Percentiles rank a stretch among this genome's conserved stretches.
Evolutionary conservation across 1,140 invertebrate genomes (phyloP).

Genomic region (Globodera ellingtonae): DNA sequence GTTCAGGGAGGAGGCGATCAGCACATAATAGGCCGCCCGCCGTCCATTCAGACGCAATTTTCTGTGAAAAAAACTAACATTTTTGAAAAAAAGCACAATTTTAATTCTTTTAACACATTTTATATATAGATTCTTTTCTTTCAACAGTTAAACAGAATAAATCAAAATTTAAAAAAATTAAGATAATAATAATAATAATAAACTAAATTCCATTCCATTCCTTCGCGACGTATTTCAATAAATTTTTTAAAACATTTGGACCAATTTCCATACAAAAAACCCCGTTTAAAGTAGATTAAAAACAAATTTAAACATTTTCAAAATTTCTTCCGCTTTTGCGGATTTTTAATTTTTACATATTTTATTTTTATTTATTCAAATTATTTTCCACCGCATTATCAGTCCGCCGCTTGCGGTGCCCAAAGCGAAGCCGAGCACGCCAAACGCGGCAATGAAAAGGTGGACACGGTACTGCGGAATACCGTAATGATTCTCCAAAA

Average conservation of each 20-base stretch:
- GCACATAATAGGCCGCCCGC: slow-evolving; percentile 57
- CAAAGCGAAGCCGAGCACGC: slow-evolving; percentile 61
- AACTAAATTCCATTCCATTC: no score
- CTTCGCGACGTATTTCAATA: no score
- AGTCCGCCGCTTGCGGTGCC: slow-evolving; percentile 52
- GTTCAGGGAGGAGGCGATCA: slow-evolving; percentile 58
- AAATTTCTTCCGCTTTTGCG: no score
- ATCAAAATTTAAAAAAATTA: no score
- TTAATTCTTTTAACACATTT: background rate
- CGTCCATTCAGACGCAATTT: slow-evolving; percentile 58
- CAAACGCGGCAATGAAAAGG: slow-evolving; percentile 62
- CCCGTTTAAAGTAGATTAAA: no score
- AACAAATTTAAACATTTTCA: no score
- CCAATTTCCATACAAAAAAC: no score
- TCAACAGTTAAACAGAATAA: no score
- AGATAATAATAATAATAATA: no score
- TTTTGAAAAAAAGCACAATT: background rate
- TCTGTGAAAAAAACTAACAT: background rate
- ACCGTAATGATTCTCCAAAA: slow-evolving; percentile 64
- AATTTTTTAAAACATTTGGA: no score
- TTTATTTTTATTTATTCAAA: background rate
- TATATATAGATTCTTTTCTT: no score
- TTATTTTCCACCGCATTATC: slow-evolving; percentile 37
- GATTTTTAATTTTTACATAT: background rate
- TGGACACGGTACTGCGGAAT: slow-evolving; percentile 64